These are phyloP conservation scores for Tyrannus savana DNA, from an alignment of 2,113 vertebrate species.

Conservation along the genomic window DNA sequence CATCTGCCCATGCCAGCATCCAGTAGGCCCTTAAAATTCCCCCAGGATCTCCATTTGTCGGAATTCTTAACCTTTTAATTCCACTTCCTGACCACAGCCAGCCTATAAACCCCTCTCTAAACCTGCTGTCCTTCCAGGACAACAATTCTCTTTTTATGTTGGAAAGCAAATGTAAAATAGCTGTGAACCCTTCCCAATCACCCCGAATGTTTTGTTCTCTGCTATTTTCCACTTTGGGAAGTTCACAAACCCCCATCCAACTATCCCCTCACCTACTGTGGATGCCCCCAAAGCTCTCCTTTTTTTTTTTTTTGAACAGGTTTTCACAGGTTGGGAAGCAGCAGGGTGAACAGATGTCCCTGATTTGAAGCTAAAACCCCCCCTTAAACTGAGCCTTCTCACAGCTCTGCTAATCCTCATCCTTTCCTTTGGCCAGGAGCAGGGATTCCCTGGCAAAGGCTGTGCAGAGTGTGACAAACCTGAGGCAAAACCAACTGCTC, in stretches of 20 bases:
- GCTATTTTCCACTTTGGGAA: background rate
- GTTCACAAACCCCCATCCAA: background rate
- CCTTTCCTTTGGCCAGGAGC: background rate
- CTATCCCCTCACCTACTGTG: background rate
- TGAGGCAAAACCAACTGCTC: background rate
- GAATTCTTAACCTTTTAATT: background rate
- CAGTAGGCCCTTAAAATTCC: background rate
- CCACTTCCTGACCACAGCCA: background rate
- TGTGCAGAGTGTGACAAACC: background rate
- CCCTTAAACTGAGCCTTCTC: background rate
- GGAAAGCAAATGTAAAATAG: background rate
- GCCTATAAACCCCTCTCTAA: background rate
- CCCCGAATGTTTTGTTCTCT: background rate
- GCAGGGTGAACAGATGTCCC: slow-evolving; percentile 15
- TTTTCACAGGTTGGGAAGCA: background rate
- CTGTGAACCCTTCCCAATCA: background rate
- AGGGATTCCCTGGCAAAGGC: background rate
- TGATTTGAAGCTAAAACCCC: background rate
- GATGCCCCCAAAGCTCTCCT: accelerated
- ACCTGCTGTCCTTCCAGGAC: background rate
- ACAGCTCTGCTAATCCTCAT: background rate
- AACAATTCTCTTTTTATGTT: background rate
- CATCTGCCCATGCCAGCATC: background rate
- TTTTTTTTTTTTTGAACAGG: background rate
- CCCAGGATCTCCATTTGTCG: background rate